phyloP scores from a whole-genome alignment of 2,888 invertebrate species.

The Zaprionus bogoriensis region DNA sequence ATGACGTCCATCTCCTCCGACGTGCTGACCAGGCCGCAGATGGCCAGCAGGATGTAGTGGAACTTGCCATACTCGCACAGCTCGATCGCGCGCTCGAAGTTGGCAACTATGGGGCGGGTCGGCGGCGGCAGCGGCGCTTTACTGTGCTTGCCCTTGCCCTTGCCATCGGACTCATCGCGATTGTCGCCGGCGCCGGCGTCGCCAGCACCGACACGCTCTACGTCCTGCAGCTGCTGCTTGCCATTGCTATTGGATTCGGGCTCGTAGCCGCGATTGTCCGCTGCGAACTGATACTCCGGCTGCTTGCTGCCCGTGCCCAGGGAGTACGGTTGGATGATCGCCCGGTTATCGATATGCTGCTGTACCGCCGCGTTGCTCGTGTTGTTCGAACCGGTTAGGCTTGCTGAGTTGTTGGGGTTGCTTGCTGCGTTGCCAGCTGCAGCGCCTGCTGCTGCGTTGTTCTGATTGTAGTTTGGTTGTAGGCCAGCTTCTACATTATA shows the following conservation, averaged over 20 bases:
- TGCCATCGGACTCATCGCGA: constrained; percentile 15
- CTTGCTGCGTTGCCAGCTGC: constrained; percentile 82
- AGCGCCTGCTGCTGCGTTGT: constrained; percentile 80
- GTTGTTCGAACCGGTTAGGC: constrained; percentile 40
- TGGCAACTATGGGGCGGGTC: constrained; percentile 86
- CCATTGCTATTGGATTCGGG: constrained; percentile 57
- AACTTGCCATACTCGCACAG: constrained; percentile 89
- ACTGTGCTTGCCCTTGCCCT: constrained; percentile 23
- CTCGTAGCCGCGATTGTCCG: constrained; percentile 78
- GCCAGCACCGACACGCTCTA: constrained; percentile 67
- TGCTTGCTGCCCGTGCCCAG: constrained; percentile 75
- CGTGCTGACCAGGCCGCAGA: constrained; percentile 96
- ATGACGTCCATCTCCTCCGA: constrained; percentile 98
- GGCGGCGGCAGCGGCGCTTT: constrained; percentile 56
- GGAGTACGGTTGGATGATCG: constrained; percentile 80
- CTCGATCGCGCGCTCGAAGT: constrained; percentile 94
- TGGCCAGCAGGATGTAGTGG: constrained; percentile 93
- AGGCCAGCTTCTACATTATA: constrained; percentile 94
- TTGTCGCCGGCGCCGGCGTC: constrained; percentile 25
- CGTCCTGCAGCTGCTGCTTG: constrained; percentile 71
- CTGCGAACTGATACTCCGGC: constrained; percentile 79
- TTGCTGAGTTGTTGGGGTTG: constrained; percentile 75
- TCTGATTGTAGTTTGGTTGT: constrained; percentile 89
- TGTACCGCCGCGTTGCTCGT: constrained; percentile 27
- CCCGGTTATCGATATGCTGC: constrained; percentile 78